phyloP scores from a whole-genome alignment of 92 coral and sea anemone species.

The Epizoanthus stellaris region DNA sequence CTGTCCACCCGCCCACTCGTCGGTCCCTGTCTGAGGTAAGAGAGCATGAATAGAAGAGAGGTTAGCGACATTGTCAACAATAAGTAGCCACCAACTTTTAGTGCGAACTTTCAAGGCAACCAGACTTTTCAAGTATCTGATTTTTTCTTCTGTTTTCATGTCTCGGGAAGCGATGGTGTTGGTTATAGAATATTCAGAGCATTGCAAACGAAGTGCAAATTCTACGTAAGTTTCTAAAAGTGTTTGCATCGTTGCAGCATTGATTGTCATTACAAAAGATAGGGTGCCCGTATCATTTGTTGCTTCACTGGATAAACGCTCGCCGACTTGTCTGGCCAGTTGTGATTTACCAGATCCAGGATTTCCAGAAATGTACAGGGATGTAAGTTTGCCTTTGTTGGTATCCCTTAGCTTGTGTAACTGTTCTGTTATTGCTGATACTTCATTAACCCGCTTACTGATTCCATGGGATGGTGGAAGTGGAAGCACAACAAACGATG shows the following conservation, averaged over 20 bases:
- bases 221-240: slow-evolving; percentile 44
- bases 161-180: slow-evolving; percentile 21
- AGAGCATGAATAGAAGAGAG: neutral
- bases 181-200: slow-evolving; percentile 46
- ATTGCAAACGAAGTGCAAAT: slow-evolving; percentile 45
- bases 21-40: slow-evolving; percentile 39
- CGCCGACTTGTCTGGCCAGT: slow-evolving; percentile 20
- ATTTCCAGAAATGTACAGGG: slow-evolving; percentile 54
- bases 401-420: neutral
- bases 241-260: slow-evolving; percentile 34
- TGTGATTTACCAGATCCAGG: slow-evolving; percentile 54
- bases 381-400: slow-evolving; percentile 33
- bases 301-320: slow-evolving; percentile 3
- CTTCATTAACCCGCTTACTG: neutral
- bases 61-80: slow-evolving; percentile 34
- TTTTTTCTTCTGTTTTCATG: slow-evolving; percentile 46
- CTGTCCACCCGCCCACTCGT: slow-evolving; percentile 51
- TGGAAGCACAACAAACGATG: slow-evolving; percentile 22
- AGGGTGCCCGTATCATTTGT: neutral
- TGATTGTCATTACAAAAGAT: slow-evolving; percentile 49
- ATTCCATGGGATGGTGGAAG: slow-evolving; percentile 7
- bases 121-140: slow-evolving; percentile 23
- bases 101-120: slow-evolving; percentile 6
- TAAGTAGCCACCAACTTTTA: slow-evolving; percentile 10
- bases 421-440: neutral